Percentiles rank a stretch among this genome's conserved stretches.
Evolutionary conservation across 2,113 vertebrate species (phyloP).

Genomic region (Tilapia sparmanii): DNA sequence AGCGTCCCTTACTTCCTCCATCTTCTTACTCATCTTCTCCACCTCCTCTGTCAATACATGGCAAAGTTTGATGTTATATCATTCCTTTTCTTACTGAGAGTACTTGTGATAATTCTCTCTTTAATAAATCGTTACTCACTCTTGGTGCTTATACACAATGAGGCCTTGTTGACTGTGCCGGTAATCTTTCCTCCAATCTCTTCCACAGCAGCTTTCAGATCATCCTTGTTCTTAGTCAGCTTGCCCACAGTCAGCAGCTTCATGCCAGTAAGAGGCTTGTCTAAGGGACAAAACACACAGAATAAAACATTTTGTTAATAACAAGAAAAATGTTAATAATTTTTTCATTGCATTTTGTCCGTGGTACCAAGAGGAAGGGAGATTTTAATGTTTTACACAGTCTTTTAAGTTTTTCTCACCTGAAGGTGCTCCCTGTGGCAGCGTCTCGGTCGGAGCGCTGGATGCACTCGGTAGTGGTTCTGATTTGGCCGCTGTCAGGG

Average conservation of each 20-base stretch:
- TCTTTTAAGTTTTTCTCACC: slow-evolving; percentile 55
- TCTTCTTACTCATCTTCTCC: slow-evolving; percentile 96
- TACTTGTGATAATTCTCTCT: background rate
- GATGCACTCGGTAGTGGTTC: slow-evolving; percentile 55
- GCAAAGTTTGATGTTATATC: background rate
- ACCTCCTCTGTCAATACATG: slow-evolving; percentile 80
- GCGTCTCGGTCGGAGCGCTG: background rate
- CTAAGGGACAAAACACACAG: slow-evolving; percentile 50
- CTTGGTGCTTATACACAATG: slow-evolving; percentile 86
- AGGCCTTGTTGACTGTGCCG: slow-evolving; percentile 78
- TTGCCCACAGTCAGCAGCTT: slow-evolving; percentile 87
- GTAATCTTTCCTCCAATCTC: slow-evolving; percentile 89
- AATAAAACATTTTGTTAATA: background rate
- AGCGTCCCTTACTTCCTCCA: slow-evolving; percentile 88
- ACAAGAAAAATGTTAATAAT: background rate
- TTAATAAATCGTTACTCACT: slow-evolving; percentile 72
- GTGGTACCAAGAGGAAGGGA: background rate
- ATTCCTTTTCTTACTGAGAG: background rate
- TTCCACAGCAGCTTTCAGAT: slow-evolving; percentile 81
- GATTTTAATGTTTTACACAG: background rate
- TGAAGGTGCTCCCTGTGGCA: slow-evolving; percentile 60
- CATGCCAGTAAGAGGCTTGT: slow-evolving; percentile 86
- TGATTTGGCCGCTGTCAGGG: background rate
- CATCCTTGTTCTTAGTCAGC: slow-evolving; percentile 88
- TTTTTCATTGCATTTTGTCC: background rate